Conservation (phyloP, 2,888 invertebrate species). For the Ophion costatus region DNA sequence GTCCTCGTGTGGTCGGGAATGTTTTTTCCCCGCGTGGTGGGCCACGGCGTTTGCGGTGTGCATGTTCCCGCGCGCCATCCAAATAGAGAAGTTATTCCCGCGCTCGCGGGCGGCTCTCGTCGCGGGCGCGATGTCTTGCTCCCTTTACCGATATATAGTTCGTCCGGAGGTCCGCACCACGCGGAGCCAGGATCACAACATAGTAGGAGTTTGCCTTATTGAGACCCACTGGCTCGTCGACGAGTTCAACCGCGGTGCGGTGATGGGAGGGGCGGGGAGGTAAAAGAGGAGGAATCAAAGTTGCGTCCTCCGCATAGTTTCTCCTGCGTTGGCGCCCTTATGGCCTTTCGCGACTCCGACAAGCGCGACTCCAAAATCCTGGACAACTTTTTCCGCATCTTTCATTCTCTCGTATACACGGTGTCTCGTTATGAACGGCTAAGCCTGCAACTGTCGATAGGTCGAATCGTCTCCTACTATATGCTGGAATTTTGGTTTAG, state of each 20-base stretch:
- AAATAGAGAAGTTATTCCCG: conserved; percentile 62
- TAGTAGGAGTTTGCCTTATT: conserved; percentile 68
- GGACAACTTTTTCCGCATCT: conserved; percentile 75
- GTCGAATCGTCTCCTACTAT: too few relatives aligned
- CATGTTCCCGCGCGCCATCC: conserved; percentile 57
- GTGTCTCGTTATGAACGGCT: background rate
- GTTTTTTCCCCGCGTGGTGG: conserved; percentile 58
- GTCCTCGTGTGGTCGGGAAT: conserved; percentile 17
- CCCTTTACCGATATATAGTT: conserved; percentile 54
- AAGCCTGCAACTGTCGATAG: too few relatives aligned
- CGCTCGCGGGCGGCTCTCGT: conserved; percentile 12
- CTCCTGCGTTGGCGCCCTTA: conserved; percentile 57
- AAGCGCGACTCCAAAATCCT: conserved; percentile 72
- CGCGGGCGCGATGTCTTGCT: conserved; percentile 60
- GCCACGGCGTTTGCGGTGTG: conserved; percentile 47
- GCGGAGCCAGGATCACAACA: conserved; percentile 3
- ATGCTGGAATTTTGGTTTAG: too few relatives aligned
- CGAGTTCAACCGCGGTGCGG: background rate
- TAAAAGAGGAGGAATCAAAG: background rate
- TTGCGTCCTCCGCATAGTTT: background rate
- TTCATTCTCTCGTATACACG: background rate
- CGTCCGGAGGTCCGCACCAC: conserved; percentile 12
- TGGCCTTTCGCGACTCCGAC: conserved; percentile 51
- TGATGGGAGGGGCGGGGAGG: background rate
- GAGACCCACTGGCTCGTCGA: conserved; percentile 66